Base-by-base conservation (phyloP, 2,797 vertebrate species). In the Acrossocheilus wenchowensis region DNA sequence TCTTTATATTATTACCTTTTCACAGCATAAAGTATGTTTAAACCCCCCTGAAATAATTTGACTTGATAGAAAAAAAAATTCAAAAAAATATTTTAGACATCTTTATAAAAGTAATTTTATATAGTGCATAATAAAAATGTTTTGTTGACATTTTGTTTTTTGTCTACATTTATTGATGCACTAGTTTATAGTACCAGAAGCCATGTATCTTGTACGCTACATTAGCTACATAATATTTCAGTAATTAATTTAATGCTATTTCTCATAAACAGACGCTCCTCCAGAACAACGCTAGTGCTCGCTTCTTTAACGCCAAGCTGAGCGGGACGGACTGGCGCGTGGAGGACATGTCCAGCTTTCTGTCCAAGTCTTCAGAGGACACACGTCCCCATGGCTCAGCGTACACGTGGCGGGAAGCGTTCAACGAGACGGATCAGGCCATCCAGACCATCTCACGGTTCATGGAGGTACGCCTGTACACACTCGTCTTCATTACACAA, bases 391-490 rank as follows among this genome's bases (percentile, higher is more conserved):
- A 89, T 0, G 94, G 94, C 36, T 94, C 96, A 0, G 89, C 89
- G 2, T 97, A 97, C 78, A 98, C 97, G 36, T 99, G 98, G 98
- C 93, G 96, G 88, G 95, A 98, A 0, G 96, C 96, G 80, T 98
- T 98, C 94, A 98, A 99, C 11, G 98, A 99, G 92, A 98, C 97
- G 0, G 97, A 97, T 92, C 94, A 94, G 26, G 97, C 97, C 87
- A 94, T 99, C 87, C 95, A 94, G 87, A 98, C 96, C 86, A 97
- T 99, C 88, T 97, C 98, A 3, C 97, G 94, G 52, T 99, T 98
- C 92, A 99, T 99, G 98, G 98, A 99, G 97, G 98, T 99, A 81
- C 23, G 23, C 6, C 30, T 9, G 23, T 11, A 19, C 10, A 30
- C 26, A 19, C 45, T 26, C 26, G 1, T 66, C 62, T 34, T 66